Evolutionary conservation across 1,140 invertebrate genomes (phyloP), one percentile per base, ranked within the genome.

Genomic region (Heliconius hermathena): DNA sequence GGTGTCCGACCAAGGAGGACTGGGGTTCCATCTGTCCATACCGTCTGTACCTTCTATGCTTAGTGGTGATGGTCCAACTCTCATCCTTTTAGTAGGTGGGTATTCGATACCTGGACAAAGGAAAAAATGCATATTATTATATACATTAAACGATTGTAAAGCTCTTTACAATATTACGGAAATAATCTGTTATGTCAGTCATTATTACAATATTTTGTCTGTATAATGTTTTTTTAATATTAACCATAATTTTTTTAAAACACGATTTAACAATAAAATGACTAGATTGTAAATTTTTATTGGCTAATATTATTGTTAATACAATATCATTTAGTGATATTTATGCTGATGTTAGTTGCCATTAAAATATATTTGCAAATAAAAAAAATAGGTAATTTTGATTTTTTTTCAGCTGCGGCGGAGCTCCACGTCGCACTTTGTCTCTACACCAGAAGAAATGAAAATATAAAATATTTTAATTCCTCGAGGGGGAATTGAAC

Each of bases 1-100:
- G 36, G 95, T 95, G 85, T 98, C 97, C 0, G 97, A 97, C 97
- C 97, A 98, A 3, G 97, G 97, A 1, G 97, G 97, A 88, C 96
- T 97, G 20, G 97, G 97, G 89, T 97, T 97, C 97, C 97, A 98
- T 76, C 97, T 96, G 70, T 97, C 97, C 87, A 97, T 96, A 18
- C 97, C 95, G 75, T 97, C 96, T 29, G 96, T 95, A 1, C 96
- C 96, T 87, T 97, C 96, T 74, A 91, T 52, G 18, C 84, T 81
- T 1, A 89, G 72, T 8, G 88, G 84, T 0, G 86, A 78, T 29
- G 89, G 83, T 3, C 90, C 85, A n/a, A 93, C 46, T 0, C 93
- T 83, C 91, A 93, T 91, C 3, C 92, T 86, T 76, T 94, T 94
- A n/a, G 90, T 82, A n/a, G 85, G 85, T 13, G 90, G 91, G 71